Evolutionary conservation across 2,113 vertebrate genomes (phyloP).

Genomic region (Etheostoma spectabile): DNA sequence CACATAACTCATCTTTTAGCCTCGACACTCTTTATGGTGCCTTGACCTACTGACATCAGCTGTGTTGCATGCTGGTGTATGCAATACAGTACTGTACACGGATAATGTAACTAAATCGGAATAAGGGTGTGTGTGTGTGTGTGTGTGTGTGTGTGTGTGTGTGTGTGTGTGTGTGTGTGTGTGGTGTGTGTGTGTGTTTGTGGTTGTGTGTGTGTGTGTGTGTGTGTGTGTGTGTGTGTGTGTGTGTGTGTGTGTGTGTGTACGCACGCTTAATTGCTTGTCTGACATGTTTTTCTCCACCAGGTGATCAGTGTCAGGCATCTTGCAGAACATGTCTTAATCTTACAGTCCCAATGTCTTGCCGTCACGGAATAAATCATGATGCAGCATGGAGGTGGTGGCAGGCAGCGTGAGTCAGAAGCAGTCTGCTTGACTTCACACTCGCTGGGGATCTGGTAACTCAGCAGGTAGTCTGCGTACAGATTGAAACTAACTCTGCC

Average conservation of each 20-base stretch:
- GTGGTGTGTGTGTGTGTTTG: no score
- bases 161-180: background rate
- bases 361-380: slow-evolving; percentile 70
- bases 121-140: background rate
- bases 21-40: slow-evolving; percentile 66
- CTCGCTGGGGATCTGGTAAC: slow-evolving; percentile 82
- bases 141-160: slow-evolving; percentile 6
- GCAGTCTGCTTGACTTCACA: slow-evolving; percentile 80
- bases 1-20: slow-evolving; percentile 69
- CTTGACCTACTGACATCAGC: slow-evolving; percentile 56
- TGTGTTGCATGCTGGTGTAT: slow-evolving; percentile 10
- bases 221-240: slow-evolving; percentile 1
- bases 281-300: slow-evolving; percentile 23
- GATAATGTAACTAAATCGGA: slow-evolving; percentile 24
- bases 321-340: slow-evolving; percentile 46
- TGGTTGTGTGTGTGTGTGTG: no score
- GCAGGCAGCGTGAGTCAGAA: slow-evolving; percentile 76
- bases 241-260: background rate
- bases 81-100: slow-evolving; percentile 5
- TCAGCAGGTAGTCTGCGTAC: slow-evolving; percentile 81
- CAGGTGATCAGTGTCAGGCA: slow-evolving; percentile 54
- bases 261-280: background rate
- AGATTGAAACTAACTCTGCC: slow-evolving; percentile 79
- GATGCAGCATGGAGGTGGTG: slow-evolving; percentile 71
- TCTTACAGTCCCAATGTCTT: slow-evolving; percentile 42